Percentiles rank a stretch among this genome's conserved stretches.
Evolutionary conservation across 2,113 vertebrate species (phyloP).

Genomic region (Alces alces): DNA sequence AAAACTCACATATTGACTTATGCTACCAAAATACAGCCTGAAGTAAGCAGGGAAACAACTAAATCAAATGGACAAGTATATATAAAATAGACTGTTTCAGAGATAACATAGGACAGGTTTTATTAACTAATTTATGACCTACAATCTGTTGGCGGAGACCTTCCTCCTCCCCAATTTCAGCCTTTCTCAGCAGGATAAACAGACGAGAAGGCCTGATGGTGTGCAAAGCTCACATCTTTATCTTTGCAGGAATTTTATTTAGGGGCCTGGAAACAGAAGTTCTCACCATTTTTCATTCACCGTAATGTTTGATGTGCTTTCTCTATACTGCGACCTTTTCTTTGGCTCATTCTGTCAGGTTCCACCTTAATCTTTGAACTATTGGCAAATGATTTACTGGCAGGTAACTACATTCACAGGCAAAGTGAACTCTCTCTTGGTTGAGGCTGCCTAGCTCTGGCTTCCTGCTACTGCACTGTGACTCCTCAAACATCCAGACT

Average conservation of each 20-base stretch:
- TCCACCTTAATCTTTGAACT: neutral
- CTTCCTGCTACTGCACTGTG: neutral
- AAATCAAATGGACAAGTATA: constrained; percentile 48
- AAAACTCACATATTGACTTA: constrained; percentile 41
- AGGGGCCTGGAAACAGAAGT: constrained; percentile 39
- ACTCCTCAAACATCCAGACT: neutral
- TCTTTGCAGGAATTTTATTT: constrained; percentile 31
- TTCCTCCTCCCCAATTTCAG: neutral
- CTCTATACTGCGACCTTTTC: neutral
- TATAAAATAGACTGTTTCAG: constrained; percentile 33
- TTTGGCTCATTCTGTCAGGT: neutral
- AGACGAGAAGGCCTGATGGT: constrained; percentile 10
- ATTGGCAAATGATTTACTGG: constrained; percentile 37
- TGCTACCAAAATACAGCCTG: constrained; percentile 59
- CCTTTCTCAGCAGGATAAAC: constrained; percentile 57
- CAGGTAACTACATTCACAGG: neutral
- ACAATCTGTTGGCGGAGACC: constrained; percentile 20
- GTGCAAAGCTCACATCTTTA: constrained; percentile 44
- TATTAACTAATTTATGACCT: constrained; percentile 64
- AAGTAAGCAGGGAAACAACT: constrained; percentile 60
- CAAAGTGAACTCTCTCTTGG: neutral
- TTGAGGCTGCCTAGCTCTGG: constrained; percentile 26
- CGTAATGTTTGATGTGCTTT: neutral
- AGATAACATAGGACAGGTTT: constrained; percentile 58
- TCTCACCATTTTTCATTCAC: constrained; percentile 28